Conservation (phyloP, 2,888 invertebrate species). For the Melangyna quadrimaculata region DNA sequence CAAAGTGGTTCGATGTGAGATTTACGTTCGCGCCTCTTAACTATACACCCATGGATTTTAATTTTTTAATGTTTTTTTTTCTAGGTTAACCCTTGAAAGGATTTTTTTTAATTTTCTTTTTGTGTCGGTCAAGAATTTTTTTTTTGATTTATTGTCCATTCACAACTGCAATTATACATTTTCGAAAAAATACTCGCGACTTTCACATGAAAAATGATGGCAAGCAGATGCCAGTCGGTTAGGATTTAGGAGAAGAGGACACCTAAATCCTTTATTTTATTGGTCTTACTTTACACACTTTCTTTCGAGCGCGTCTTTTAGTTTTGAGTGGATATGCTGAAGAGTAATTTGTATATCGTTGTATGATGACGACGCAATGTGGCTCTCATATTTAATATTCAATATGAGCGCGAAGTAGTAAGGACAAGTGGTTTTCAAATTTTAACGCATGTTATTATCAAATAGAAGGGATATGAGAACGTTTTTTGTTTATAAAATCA, state of each 20-base stretch:
- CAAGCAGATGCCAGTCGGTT: not conserved
- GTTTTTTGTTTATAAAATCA: not conserved
- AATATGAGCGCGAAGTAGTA: not conserved
- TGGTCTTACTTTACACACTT: not conserved
- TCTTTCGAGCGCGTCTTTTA: not conserved
- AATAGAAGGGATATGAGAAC: not conserved
- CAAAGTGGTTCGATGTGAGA: constrained; percentile 45
- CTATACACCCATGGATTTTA: not conserved
- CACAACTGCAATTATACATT: constrained; percentile 24
- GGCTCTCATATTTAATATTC: not conserved
- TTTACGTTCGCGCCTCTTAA: constrained; percentile 41
- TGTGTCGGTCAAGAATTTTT: constrained; percentile 7
- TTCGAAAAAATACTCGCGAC: constrained; percentile 10
- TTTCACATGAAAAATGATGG: constrained; percentile 34
- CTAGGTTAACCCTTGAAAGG: constrained; percentile 13
- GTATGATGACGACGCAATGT: not conserved
- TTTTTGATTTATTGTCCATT: constrained; percentile 54
- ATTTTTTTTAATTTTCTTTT: constrained; percentile 6
- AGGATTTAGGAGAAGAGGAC: too few species aligned
- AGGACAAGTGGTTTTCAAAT: not conserved
- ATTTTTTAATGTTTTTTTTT: not conserved
- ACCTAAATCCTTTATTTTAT: not conserved
- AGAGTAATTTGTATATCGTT: not conserved
- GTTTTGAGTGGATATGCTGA: not conserved
- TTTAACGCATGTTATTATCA: not conserved